Evolutionary conservation across 2,113 vertebrate species (phyloP).

Genomic region (Neolamprologus falcicula): DNA sequence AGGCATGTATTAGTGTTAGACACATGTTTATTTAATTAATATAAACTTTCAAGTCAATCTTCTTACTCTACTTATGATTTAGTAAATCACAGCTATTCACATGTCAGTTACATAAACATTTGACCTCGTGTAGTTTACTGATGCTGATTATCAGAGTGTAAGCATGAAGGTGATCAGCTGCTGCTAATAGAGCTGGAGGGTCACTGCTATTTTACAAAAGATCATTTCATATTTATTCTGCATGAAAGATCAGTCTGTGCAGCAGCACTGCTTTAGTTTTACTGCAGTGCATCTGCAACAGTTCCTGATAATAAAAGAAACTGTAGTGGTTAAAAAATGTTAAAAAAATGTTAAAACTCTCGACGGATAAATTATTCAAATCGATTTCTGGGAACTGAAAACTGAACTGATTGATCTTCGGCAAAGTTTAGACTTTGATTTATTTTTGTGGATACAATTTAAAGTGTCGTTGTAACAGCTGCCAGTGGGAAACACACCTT

Average conservation of each 20-base stretch:
- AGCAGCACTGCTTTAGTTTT: neutral
- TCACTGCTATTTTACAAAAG: neutral
- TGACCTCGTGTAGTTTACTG: neutral
- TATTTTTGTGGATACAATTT: neutral
- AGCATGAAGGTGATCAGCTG: neutral
- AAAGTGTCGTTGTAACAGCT: neutral
- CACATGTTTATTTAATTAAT: accelerated
- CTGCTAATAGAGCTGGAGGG: neutral
- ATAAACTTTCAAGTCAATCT: neutral
- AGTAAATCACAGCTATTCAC: neutral
- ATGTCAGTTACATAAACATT: neutral
- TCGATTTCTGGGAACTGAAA: neutral
- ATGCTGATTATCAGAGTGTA: neutral
- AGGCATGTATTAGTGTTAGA: neutral
- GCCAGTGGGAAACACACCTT: slow-evolving; percentile 68
- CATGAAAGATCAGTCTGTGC: neutral
- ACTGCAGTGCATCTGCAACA: neutral
- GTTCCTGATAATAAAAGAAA: neutral
- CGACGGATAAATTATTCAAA: accelerated
- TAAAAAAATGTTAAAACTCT: neutral
- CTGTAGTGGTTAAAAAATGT: neutral
- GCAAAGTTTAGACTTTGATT: neutral
- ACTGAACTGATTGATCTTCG: accelerated
- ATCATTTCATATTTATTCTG: neutral
- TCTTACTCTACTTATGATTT: neutral